Evolutionary conservation across 1,140 invertebrate genomes (phyloP).

Genomic region (Physella acuta): DNA sequence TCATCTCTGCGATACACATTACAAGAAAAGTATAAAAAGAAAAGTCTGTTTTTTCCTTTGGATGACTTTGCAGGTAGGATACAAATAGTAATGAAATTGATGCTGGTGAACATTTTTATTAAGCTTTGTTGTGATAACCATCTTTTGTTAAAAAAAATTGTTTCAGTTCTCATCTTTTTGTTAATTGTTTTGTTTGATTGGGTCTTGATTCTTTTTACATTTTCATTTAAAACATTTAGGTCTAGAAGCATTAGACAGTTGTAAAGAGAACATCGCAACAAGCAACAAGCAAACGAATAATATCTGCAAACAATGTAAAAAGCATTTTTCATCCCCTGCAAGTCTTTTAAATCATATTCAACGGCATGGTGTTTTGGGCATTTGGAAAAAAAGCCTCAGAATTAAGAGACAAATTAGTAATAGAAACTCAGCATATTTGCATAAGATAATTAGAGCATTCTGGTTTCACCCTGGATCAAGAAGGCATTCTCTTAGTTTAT

Average conservation of each 20-base stretch:
- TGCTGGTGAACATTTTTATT: not conserved
- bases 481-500: not conserved
- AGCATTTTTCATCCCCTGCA: slow-evolving; percentile 6
- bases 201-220: not conserved
- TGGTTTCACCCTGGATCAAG: not conserved
- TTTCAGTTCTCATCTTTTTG: not conserved
- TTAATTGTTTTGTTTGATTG: not conserved
- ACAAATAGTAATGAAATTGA: not conserved
- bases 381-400: not conserved
- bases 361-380: slow-evolving; percentile 11
- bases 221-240: not conserved
- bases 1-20: not conserved
- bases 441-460: not conserved
- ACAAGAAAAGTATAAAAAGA: slow-evolving; percentile 4
- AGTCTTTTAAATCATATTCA: slow-evolving; percentile 23
- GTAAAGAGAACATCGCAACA: not conserved
- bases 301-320: slow-evolving; percentile 14
- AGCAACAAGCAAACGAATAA: not conserved
- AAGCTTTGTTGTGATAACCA: not conserved
- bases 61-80: not conserved
- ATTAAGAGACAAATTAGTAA: not conserved
- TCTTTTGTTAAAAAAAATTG: not conserved
- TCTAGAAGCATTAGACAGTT: not conserved
- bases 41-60: not conserved
- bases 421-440: not conserved